A percentile compares a stretch with the other conserved stretches of the same genome.
phyloP scores from a whole-genome alignment of 2,113 vertebrate genomes.

The Oenanthe oenanthe region DNA sequence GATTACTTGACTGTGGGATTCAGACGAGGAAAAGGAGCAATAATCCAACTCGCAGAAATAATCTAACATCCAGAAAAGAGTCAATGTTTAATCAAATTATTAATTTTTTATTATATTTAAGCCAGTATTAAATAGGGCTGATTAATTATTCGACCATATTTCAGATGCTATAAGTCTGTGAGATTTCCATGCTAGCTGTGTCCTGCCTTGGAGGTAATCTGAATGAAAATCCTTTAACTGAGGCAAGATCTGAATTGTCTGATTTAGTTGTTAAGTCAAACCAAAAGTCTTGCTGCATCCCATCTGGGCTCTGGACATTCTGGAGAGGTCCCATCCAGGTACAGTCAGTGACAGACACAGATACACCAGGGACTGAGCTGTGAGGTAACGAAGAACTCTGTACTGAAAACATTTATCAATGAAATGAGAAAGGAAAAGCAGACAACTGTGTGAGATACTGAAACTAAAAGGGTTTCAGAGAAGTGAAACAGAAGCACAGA shows the following conservation, averaged over 20 bases:
- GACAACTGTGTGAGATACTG: neutral
- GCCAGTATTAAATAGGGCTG: neutral
- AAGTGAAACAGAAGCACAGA: neutral
- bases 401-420: neutral
- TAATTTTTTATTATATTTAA: neutral
- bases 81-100: neutral
- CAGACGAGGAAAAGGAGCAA: neutral
- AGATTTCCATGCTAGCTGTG: neutral
- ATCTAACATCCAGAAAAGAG: neutral
- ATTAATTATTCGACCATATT: neutral
- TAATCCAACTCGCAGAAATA: neutral
- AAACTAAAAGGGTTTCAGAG: neutral
- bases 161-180: neutral
- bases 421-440: neutral
- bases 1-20: neutral
- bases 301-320: neutral
- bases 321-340: neutral
- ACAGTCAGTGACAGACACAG: neutral
- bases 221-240: neutral
- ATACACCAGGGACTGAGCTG: accelerated
- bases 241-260: neutral
- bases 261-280: neutral
- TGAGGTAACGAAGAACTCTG: neutral
- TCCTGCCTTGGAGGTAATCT: neutral
- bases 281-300: neutral